Evolutionary conservation across 2,888 invertebrate species (phyloP), one percentile per base, ranked within the genome.

Genomic region (Cistogaster globosa): DNA sequence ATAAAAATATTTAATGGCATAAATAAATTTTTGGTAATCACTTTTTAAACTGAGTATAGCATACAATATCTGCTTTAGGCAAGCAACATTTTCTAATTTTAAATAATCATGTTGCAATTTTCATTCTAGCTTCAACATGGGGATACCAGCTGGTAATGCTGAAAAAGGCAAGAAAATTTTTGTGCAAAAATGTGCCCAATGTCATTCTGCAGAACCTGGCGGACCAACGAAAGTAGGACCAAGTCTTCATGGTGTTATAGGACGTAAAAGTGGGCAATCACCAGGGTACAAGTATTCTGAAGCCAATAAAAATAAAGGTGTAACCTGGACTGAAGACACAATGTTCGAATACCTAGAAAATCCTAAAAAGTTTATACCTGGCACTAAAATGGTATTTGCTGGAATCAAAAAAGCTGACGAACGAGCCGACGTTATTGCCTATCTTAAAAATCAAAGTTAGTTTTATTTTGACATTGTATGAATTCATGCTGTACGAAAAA

Each of bases 311-410:
- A 94, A 95, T 87, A 99, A 98, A 95, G 99, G 97, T 96, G 98
- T 99, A 90, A 96, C 96, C 87, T 99, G 99, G 99, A 95, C 93
- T 88, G 96, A 96, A 65, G 97, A 98, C 76, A 99, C 98, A 0
- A 94, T 99, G 22, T 98, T 97, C 90, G 96, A 96, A 89, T 99
- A 99, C 93, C 94, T 99, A 88, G 97, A 98, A 93, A 98, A 99
- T 93, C 99, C 99, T 77, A 99, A 99, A 94, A 99, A 99, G 93
- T 99, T 97, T 94, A 99, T 99, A 94, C 99, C 99, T 74, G 99
- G 99, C 87, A 99, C 99, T 83, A 99, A 99, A 93, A 99, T 99
- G 99, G 96, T 99, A 91, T 99, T 99, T 90, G 98, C 98, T 87
- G 99, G 99, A 87, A 93, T 99, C 89, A 99, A 99, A 94, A 99